These are phyloP conservation scores for Brachionus rubens DNA, from an alignment of 1,140 invertebrate genomes.

Conservation along the genomic window DNA sequence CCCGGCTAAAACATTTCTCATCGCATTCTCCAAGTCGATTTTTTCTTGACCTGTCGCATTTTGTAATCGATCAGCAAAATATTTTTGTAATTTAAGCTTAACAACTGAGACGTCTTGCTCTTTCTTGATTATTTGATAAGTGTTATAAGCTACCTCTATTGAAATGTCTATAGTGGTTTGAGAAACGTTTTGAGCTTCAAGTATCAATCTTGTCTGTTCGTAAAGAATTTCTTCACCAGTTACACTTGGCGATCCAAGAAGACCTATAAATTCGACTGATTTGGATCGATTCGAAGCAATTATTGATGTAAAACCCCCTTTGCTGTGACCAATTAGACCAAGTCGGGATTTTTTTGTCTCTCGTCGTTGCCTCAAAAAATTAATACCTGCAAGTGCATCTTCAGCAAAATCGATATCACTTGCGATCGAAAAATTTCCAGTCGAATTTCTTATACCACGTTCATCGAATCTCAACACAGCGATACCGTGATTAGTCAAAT, in stretches of 20 bases:
- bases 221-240: background rate
- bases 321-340: conserved; percentile 1
- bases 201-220: background rate
- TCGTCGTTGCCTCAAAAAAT: background rate
- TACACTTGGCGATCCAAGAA: background rate
- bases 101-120: background rate
- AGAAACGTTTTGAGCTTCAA: background rate
- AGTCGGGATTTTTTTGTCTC: background rate
- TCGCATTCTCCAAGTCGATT: background rate
- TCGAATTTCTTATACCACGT: conserved; percentile 19
- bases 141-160: background rate
- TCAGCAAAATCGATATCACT: background rate
- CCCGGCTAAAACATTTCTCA: background rate
- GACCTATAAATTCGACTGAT: background rate
- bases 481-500: background rate
- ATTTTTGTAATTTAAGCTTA: background rate
- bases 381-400: background rate
- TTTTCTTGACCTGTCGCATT: conserved; percentile 2
- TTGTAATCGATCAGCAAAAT: background rate
- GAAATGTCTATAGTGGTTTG: background rate
- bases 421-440: background rate
- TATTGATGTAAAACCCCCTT: background rate
- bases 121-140: background rate
- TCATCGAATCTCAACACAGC: conserved; percentile 18
- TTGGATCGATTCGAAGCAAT: background rate